These are phyloP conservation scores for Eumaeus atala DNA, from an alignment of 1,140 invertebrate species.

Conservation along the genomic window DNA sequence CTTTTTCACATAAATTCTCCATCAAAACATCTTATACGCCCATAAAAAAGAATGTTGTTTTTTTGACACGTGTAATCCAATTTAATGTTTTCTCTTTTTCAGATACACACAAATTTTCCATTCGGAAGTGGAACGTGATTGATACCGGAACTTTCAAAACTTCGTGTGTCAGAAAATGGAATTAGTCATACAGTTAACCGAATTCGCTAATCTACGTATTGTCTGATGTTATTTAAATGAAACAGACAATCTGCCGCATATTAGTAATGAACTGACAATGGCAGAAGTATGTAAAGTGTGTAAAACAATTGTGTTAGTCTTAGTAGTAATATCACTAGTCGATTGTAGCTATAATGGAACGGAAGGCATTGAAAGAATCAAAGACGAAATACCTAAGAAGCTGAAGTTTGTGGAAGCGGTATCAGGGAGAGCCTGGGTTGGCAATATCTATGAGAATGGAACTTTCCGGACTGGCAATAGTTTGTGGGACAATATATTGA, in stretches of 20 bases:
- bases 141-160: neutral
- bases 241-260: constrained; percentile 21
- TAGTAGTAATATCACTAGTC: constrained; percentile 25
- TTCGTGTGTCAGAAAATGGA: constrained; percentile 40
- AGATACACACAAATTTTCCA: constrained; percentile 16
- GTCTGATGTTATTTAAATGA: constrained; percentile 31
- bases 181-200: constrained; percentile 26
- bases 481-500: constrained; percentile 82
- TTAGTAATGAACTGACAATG: constrained; percentile 58
- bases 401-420: constrained; percentile 50
- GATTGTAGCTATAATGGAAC: constrained; percentile 39
- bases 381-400: constrained; percentile 44
- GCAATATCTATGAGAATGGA: constrained; percentile 57
- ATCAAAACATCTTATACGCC: no score
- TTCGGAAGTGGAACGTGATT: neutral
- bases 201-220: constrained; percentile 25
- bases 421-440: constrained; percentile 42
- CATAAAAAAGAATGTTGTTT: no score
- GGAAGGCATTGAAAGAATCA: constrained; percentile 29
- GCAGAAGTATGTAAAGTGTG: constrained; percentile 26
- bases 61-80: neutral
- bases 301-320: constrained; percentile 35
- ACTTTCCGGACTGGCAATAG: constrained; percentile 77
- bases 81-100: neutral
- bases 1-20: no score